A percentile compares a stretch with the other conserved stretches of the same genome.
Evolutionary conservation across 1,140 invertebrate genomes (phyloP).

Genomic region (Ostrea denselamellosa): DNA sequence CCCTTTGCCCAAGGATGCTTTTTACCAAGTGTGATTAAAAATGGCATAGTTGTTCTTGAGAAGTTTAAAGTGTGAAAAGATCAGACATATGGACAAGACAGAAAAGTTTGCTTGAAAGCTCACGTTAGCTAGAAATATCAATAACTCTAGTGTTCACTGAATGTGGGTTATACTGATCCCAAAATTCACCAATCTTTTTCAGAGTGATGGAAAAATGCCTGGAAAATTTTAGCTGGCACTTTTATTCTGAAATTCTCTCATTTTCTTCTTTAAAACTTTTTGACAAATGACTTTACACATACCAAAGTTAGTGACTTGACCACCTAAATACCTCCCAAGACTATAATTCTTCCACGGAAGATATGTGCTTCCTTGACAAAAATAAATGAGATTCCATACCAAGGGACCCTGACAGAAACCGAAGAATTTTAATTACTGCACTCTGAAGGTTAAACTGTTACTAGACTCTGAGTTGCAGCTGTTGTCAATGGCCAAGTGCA

Average conservation of each 20-base stretch:
- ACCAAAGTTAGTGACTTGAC: conserved; percentile 3
- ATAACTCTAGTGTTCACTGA: not conserved
- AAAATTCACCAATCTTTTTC: not conserved
- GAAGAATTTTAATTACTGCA: conserved; percentile 29
- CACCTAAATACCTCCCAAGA: conserved; percentile 12
- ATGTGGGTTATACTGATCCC: not conserved
- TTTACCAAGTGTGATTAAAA: no score
- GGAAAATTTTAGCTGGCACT: not conserved
- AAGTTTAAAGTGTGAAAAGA: no score
- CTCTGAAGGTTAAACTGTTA: conserved; percentile 12
- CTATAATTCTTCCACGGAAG: not conserved
- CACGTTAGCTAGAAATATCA: no score
- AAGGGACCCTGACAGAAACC: conserved; percentile 19
- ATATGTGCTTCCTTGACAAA: conserved; percentile 21
- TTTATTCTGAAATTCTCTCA: not conserved
- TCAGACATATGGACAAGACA: no score
- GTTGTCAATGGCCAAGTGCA: conserved; percentile 17
- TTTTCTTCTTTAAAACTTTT: not conserved
- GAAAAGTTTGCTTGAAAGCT: no score
- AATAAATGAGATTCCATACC: conserved; percentile 28
- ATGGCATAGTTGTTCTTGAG: no score
- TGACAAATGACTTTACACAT: conserved; percentile 36
- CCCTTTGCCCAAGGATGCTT: no score
- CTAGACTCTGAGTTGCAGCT: conserved; percentile 16
- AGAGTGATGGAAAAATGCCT: not conserved